phyloP scores from a whole-genome alignment of 2,113 vertebrate species.

The Benitochromis conjunctus region DNA sequence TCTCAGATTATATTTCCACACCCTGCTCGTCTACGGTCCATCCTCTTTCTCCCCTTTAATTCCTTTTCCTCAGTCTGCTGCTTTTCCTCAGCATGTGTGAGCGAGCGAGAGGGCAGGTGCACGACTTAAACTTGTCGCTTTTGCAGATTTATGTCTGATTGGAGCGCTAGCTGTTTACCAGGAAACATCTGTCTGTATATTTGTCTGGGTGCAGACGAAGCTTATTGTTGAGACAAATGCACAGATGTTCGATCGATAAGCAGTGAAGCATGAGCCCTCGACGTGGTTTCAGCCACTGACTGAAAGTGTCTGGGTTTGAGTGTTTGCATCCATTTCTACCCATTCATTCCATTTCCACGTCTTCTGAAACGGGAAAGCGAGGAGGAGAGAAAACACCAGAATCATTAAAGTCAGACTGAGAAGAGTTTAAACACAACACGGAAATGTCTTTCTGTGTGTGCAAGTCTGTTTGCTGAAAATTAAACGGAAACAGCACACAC shows the following conservation, averaged over 20 bases:
- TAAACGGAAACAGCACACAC: background rate
- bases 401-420: background rate
- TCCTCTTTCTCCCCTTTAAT: constrained; percentile 26
- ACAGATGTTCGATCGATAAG: constrained; percentile 38
- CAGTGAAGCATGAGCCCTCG: constrained; percentile 9
- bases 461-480: background rate
- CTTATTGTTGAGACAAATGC: constrained; percentile 17
- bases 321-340: background rate
- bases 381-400: background rate
- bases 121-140: constrained; percentile 27
- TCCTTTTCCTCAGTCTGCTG: constrained; percentile 24
- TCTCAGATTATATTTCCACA: constrained; percentile 24
- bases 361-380: background rate
- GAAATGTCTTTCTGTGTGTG: background rate
- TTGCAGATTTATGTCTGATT: constrained; percentile 33
- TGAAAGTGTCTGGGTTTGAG: constrained; percentile 1
- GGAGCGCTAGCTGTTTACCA: constrained; percentile 21
- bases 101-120: constrained; percentile 20
- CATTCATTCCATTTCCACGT: background rate
- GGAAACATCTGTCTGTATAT: constrained; percentile 37
- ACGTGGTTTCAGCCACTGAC: constrained; percentile 19
- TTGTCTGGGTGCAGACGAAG: background rate
- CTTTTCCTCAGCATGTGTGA: constrained; percentile 23
- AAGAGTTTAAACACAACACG: background rate
- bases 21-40: constrained; percentile 30